These are phyloP conservation scores for Sesia bembeciformis DNA, from an alignment of 2,888 invertebrate species.

Conservation along the genomic window DNA sequence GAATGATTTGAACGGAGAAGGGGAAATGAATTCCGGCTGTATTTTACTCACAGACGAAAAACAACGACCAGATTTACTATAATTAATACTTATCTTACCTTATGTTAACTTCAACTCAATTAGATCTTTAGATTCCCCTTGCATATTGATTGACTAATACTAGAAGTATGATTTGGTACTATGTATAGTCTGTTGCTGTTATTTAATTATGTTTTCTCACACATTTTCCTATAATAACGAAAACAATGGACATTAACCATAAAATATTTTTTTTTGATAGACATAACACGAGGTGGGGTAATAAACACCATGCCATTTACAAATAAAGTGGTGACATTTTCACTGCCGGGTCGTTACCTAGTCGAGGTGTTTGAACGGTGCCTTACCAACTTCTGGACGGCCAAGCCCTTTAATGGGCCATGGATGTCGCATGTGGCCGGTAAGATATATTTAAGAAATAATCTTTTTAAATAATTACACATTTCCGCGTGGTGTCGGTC, in stretches of 20 bases:
- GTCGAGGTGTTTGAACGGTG: slow-evolving; percentile 69
- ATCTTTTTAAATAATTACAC: neutral
- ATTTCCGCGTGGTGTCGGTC: no score
- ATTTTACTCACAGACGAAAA: no score
- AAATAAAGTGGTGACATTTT: slow-evolving; percentile 79
- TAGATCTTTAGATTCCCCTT: no score
- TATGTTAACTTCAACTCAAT: no score
- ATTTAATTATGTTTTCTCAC: neutral
- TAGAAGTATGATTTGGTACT: no score
- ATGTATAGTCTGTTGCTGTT: neutral
- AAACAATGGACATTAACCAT: slow-evolving; percentile 2
- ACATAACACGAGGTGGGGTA: slow-evolving; percentile 80
- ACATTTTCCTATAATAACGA: neutral
- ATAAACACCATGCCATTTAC: slow-evolving; percentile 81
- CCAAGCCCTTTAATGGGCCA: slow-evolving; percentile 38
- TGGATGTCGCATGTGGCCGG: slow-evolving; percentile 76
- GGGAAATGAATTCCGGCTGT: no score
- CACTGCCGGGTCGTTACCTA: slow-evolving; percentile 78
- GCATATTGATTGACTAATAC: no score
- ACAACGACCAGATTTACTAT: no score
- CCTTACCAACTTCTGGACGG: slow-evolving; percentile 32
- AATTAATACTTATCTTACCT: no score
- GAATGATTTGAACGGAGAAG: no score
- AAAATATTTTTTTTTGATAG: slow-evolving; percentile 46
- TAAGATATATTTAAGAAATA: slow-evolving; percentile 15